Evolutionary conservation across 2,797 vertebrate genomes (phyloP).

Genomic region (Luscinia luscinia): DNA sequence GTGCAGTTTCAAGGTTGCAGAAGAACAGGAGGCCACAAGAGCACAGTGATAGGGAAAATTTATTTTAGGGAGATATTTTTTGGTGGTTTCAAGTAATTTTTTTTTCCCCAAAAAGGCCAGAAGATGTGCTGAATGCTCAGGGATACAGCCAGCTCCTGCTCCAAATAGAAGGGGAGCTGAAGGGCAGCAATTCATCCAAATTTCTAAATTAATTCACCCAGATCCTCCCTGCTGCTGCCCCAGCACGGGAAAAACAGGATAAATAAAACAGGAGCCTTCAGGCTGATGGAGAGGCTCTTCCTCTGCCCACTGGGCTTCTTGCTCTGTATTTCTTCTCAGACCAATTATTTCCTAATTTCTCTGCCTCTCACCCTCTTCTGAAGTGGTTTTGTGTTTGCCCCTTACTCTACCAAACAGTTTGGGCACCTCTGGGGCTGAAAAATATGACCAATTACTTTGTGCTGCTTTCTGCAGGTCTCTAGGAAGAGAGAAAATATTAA

Average conservation of each 20-base stretch:
- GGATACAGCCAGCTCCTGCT: not conserved
- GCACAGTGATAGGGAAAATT: accelerated
- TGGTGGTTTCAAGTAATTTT: not conserved
- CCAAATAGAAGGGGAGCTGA: not conserved
- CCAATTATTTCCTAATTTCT: not conserved
- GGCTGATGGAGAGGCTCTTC: not conserved
- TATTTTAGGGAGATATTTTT: not conserved
- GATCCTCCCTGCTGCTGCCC: not conserved
- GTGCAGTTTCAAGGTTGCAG: not conserved
- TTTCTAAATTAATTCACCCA: not conserved
- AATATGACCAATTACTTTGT: not conserved
- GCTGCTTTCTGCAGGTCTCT: not conserved
- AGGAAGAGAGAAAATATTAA: not conserved
- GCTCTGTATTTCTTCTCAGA: not conserved
- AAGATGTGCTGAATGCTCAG: not conserved
- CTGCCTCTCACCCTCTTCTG: not conserved
- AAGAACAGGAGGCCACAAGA: not conserved
- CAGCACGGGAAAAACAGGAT: not conserved
- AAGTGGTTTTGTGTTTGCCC: not conserved
- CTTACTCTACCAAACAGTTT: not conserved
- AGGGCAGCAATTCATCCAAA: not conserved
- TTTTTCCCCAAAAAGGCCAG: not conserved
- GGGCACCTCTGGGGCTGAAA: not conserved
- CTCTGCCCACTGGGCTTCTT: not conserved
- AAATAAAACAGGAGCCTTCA: not conserved